These are phyloP conservation scores for Diarsia mendica DNA, from an alignment of 2,888 invertebrate genomes.

Conservation along the genomic window DNA sequence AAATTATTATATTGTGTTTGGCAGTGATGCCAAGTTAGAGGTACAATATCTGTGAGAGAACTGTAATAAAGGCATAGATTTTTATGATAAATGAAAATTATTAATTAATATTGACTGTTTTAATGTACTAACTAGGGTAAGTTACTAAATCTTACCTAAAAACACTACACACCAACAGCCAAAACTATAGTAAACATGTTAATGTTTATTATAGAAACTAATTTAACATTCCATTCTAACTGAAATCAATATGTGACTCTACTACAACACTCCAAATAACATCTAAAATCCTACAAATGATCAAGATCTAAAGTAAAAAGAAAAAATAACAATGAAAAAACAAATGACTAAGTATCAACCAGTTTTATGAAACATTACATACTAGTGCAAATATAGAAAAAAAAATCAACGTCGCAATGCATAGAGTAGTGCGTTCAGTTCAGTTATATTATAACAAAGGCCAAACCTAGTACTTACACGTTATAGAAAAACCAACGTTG, in stretches of 20 bases:
- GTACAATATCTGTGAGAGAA: background rate
- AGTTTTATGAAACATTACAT: slow-evolving; percentile 5
- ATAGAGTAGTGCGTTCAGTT: slow-evolving; percentile 77
- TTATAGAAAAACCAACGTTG: background rate
- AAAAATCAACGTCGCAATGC: slow-evolving; percentile 68
- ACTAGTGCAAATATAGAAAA: background rate
- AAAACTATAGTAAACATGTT: background rate
- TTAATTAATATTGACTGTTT: background rate
- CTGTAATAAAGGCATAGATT: background rate
- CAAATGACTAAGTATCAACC: slow-evolving; percentile 17
- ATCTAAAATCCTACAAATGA: background rate
- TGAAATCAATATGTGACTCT: slow-evolving; percentile 16
- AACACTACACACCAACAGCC: slow-evolving; percentile 2
- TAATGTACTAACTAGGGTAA: too few species aligned
- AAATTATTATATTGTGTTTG: background rate
- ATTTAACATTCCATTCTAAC: background rate
- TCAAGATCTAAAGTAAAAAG: background rate
- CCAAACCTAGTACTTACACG: background rate
- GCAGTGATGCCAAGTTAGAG: background rate
- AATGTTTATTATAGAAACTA: background rate
- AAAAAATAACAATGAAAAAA: slow-evolving; percentile 1
- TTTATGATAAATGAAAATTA: background rate
- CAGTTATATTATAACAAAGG: slow-evolving; percentile 44
- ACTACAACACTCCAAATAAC: background rate
- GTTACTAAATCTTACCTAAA: background rate